Percentiles rank a stretch among this genome's conserved stretches.
Evolutionary conservation across 2,113 vertebrate species (phyloP).

Genomic region (Chaenogobius annularis): DNA sequence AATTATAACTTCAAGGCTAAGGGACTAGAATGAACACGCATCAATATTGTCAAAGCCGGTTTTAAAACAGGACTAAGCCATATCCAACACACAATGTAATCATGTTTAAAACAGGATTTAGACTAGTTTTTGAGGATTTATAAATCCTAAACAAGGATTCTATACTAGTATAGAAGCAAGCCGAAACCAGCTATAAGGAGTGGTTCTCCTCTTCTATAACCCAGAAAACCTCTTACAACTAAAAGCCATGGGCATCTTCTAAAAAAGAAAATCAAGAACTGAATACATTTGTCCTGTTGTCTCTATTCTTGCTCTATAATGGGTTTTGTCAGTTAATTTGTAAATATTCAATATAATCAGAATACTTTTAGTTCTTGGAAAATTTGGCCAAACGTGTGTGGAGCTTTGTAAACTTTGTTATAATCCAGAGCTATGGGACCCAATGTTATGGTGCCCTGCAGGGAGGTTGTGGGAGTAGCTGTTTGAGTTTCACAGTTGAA

Average conservation of each 20-base stretch:
- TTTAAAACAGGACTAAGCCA: neutral
- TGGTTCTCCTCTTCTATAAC: too few relatives aligned
- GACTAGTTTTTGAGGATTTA: neutral
- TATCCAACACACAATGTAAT: neutral
- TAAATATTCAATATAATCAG: neutral
- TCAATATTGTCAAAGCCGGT: too few relatives aligned
- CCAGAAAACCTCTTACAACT: too few relatives aligned
- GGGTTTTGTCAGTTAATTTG: neutral
- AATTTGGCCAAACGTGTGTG: neutral
- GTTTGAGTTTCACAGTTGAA: conserved; percentile 48
- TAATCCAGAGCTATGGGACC: neutral
- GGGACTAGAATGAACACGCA: too few relatives aligned
- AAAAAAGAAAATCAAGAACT: neutral
- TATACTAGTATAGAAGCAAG: neutral
- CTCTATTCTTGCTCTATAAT: neutral
- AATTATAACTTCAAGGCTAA: neutral
- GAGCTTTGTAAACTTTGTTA: neutral
- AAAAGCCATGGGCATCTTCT: too few relatives aligned
- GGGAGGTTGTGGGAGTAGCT: conserved; percentile 24
- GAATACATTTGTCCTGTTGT: neutral
- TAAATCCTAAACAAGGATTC: neutral
- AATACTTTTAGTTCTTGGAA: neutral
- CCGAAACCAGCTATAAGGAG: too few relatives aligned
- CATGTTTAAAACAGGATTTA: neutral
- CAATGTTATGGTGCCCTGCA: conserved; percentile 31